Evolutionary conservation across 23 tunicate genomes (phyloP).

Genomic region (Diplosoma virens): DNA sequence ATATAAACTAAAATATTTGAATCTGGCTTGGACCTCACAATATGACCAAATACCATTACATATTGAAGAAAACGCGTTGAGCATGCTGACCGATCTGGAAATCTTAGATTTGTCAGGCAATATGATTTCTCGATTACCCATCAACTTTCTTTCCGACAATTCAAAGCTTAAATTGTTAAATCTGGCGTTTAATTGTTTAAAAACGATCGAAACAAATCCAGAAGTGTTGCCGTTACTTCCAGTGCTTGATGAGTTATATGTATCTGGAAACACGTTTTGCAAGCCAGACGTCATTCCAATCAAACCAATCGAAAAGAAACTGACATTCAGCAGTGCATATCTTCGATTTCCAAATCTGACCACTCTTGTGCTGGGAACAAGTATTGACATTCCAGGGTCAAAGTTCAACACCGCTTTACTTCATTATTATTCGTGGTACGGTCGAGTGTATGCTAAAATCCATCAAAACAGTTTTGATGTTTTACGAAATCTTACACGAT

Average conservation of each 20-base stretch:
- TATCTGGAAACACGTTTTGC: neutral
- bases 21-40: conserved; percentile 4
- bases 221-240: neutral
- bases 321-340: neutral
- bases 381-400: neutral
- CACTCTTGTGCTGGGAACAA: neutral
- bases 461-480: neutral
- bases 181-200: neutral
- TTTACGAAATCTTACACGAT: neutral
- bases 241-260: neutral
- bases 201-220: neutral
- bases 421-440: neutral
- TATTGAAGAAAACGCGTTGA: neutral
- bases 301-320: neutral
- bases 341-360: neutral
- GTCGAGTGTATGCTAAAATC: neutral
- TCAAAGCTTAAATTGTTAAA: neutral
- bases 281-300: neutral
- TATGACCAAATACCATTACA: neutral
- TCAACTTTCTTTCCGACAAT: neutral
- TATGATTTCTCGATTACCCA: neutral
- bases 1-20: neutral
- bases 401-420: neutral
- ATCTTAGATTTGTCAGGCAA: conserved; percentile 1
- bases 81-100: neutral